phyloP scores from a whole-genome alignment of 2,113 vertebrate genomes.

The Bufo gargarizans region DNA sequence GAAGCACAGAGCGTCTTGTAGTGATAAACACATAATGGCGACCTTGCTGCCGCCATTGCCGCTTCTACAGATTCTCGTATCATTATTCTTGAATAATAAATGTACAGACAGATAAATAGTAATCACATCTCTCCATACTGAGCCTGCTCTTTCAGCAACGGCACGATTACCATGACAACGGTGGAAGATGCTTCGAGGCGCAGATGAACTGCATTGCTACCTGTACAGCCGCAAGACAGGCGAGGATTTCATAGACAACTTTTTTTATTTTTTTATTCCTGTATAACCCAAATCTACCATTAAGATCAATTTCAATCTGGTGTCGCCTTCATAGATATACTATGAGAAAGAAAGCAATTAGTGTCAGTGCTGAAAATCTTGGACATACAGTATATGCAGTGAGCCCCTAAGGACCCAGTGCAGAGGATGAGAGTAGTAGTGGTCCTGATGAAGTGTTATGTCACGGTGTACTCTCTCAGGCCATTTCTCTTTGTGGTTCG shows the following conservation, averaged over 20 bases:
- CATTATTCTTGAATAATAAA: neutral
- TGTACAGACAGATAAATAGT: neutral
- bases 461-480: too few relatives aligned
- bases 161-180: conserved; percentile 13
- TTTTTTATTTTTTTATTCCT: neutral
- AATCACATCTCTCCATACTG: neutral
- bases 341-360: neutral
- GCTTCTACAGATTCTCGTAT: neutral
- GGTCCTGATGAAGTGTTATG: too few relatives aligned
- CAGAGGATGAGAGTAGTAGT: too few relatives aligned
- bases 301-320: neutral
- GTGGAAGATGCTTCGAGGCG: neutral
- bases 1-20: neutral
- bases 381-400: too few relatives aligned
- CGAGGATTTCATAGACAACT: conserved; percentile 5
- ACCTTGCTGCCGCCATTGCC: neutral
- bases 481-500: too few relatives aligned
- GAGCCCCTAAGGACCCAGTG: too few relatives aligned
- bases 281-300: neutral
- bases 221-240: conserved; percentile 8
- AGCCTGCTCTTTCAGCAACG: neutral
- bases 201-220: conserved; percentile 8
- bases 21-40: neutral
- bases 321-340: neutral
- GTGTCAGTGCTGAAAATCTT: too few relatives aligned